Base-by-base conservation (phyloP, 1,140 invertebrate genomes). In the Dufourea novaeangliae region DNA sequence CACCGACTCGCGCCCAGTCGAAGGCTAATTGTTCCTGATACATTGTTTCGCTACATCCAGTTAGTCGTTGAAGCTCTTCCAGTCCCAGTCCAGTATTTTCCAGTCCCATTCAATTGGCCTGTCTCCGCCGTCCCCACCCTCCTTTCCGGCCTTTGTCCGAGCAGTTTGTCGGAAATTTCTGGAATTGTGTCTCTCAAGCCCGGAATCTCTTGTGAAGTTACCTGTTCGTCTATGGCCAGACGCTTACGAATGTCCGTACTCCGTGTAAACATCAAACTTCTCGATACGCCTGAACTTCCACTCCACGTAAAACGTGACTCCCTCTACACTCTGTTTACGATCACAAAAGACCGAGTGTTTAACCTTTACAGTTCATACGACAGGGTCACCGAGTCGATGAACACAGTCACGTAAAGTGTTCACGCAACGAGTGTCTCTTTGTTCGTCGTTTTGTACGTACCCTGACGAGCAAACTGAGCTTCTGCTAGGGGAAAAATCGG, bases 1-100 rank as follows among this genome's bases (percentile, higher is more conserved):
- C 50, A 54, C 71, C 74, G 74, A 74, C 70, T 59, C n/a, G 57
- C 57, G 39, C 39, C n/a, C 54, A 70, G 46, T 56, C 75, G 62
- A 82, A 84, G 20, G 8, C 73, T 85, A 85, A 84, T 84, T 85
- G 66, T 81, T 81, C 63, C 69, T 62, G 41, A 81, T 75, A 79
- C 67, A 81, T 85, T 85, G 83, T 85, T 78, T 67, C 63, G 39
- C 61, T 50, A 46, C 61, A 79, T 84, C 78, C 64, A 80, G 72
- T 69, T 76, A 84, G 68, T 80, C 46, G 64, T 73, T 59, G 57
- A 54, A 57, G 52, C 57, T 70, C 82, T 69, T 80, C 63, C n/a
- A 29, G 17, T 63, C 46, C 34, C 61, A 77, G 72, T 56, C 25
- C 44, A 22, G 74, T 59, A 77, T n/a, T n/a, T n/a, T n/a, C 14